Conservation (phyloP, 2,888 invertebrate species). For the Gymnocheta viridis region DNA sequence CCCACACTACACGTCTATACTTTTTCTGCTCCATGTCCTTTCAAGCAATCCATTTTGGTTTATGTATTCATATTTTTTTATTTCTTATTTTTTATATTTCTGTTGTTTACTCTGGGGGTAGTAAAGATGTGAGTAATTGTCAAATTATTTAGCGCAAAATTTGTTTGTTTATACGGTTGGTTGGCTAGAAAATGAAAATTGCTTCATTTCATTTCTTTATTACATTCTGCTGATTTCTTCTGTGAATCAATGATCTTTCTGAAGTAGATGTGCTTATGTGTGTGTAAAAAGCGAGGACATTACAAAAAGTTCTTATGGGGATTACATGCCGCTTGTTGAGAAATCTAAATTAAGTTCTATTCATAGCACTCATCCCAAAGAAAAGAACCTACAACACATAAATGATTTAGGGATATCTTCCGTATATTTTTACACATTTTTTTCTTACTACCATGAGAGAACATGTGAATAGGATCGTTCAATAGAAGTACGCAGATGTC, state of each 20-base stretch:
- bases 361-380: neutral
- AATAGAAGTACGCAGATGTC: too few relatives aligned
- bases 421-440: too few relatives aligned
- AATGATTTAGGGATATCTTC: too few relatives aligned
- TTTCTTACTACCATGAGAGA: too few relatives aligned
- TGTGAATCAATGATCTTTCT: conserved; percentile 13
- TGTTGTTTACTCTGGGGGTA: conserved; percentile 33
- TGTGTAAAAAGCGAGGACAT: neutral
- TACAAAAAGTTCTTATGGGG: neutral
- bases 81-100: conserved; percentile 24
- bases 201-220: conserved; percentile 66
- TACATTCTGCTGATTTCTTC: conserved; percentile 4
- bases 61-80: conserved; percentile 34
- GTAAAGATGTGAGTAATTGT: conserved; percentile 80
- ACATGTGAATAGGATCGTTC: too few relatives aligned
- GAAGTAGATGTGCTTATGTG: neutral
- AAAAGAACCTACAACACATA: too few relatives aligned
- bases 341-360: neutral
- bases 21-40: neutral
- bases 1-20: neutral
- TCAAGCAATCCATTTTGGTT: conserved; percentile 16
- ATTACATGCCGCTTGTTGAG: neutral
- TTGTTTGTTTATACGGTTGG: conserved; percentile 81
- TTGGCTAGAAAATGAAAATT: conserved; percentile 77
- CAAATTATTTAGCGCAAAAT: conserved; percentile 82